phyloP scores from a whole-genome alignment of 2,797 vertebrate species.

The Lerista edwardsae region DNA sequence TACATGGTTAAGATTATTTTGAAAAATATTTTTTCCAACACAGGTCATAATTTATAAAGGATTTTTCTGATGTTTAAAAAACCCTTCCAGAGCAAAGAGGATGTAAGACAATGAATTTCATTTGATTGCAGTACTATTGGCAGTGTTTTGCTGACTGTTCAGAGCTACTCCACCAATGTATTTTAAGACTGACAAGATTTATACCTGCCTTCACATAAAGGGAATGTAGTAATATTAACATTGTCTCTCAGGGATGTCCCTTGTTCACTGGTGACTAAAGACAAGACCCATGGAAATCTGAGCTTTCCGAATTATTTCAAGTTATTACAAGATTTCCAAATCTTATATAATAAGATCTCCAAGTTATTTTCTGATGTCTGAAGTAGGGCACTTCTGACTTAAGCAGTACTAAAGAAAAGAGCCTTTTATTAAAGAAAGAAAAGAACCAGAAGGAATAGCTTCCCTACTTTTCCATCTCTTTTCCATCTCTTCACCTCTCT shows the following conservation, averaged over 20 bases:
- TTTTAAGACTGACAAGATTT: background rate
- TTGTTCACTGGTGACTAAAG: too few relatives aligned
- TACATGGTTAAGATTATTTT: constrained; percentile 54
- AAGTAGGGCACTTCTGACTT: too few relatives aligned
- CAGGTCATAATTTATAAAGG: constrained; percentile 6
- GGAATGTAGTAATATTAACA: background rate
- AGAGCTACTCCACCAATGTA: background rate
- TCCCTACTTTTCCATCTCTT: too few relatives aligned
- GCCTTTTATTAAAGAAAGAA: too few relatives aligned
- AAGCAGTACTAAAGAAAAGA: too few relatives aligned
- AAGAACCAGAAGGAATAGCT: background rate
- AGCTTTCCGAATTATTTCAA: too few relatives aligned
- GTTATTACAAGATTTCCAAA: too few relatives aligned
- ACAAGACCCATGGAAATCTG: background rate
- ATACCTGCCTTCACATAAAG: background rate
- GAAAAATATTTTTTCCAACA: constrained; percentile 30
- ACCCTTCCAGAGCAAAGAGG: background rate
- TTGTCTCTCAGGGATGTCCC: too few relatives aligned
- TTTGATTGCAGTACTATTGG: background rate
- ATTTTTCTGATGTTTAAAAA: constrained; percentile 3
- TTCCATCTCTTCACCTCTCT: too few relatives aligned
- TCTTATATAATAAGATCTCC: too few relatives aligned
- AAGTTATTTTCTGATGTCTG: too few relatives aligned
- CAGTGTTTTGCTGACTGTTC: constrained; percentile 31
- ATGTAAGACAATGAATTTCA: background rate